Percentiles rank a stretch among this genome's conserved stretches.
Conservation (phyloP, 2,797 vertebrate species). For the Pseudocheirus occidentalis region DNA sequence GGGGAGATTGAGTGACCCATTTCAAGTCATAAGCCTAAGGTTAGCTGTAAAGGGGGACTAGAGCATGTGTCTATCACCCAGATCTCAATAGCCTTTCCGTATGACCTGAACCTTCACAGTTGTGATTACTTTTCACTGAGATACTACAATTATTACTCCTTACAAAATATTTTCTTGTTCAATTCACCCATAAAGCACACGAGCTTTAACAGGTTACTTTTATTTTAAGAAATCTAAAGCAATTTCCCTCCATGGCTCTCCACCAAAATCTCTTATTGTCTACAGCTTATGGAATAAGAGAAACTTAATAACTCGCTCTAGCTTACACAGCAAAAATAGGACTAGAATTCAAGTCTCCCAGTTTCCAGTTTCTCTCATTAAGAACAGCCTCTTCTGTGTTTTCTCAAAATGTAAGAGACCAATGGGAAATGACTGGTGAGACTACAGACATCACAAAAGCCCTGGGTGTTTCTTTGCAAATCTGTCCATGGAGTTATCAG, state of each 20-base stretch:
- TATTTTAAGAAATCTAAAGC: neutral
- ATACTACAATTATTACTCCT: neutral
- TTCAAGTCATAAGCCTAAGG: neutral
- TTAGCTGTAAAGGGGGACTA: neutral
- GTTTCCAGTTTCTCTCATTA: neutral
- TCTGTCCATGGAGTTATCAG: neutral
- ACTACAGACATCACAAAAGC: neutral
- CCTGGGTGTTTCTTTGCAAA: neutral
- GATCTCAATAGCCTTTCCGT: neutral
- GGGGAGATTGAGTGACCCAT: neutral
- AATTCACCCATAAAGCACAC: neutral
- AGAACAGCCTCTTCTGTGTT: neutral
- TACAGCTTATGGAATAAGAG: neutral
- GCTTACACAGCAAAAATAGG: neutral
- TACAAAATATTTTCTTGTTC: neutral
- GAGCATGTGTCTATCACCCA: neutral
- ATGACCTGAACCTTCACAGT: neutral
- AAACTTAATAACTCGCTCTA: neutral
- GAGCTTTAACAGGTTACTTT: neutral
- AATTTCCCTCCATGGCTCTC: neutral
- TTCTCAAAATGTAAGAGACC: neutral
- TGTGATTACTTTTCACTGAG: neutral
- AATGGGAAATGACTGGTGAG: neutral
- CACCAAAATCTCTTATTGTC: neutral
- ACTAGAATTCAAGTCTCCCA: neutral